Percentiles rank a stretch among this genome's conserved stretches.
Conservation (phyloP, 2,113 vertebrate species). For the Salminus brasiliensis region DNA sequence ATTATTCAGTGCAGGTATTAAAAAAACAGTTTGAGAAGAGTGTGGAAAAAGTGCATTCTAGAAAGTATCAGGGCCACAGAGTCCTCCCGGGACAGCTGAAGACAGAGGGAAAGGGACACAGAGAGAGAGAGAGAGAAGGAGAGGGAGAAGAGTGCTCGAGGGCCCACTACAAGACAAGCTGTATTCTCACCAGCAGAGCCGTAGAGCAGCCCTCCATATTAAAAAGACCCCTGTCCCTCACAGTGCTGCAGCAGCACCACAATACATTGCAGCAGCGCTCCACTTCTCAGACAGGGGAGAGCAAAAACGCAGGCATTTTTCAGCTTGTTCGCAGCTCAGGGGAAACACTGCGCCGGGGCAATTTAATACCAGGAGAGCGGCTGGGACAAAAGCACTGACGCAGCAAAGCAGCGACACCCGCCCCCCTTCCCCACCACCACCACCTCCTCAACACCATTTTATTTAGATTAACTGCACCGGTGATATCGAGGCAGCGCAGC, state of each 20-base stretch:
- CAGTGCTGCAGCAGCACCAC: conserved; percentile 15
- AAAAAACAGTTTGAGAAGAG: conserved; percentile 18
- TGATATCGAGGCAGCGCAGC: conserved; percentile 67
- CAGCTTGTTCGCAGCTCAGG: conserved; percentile 42
- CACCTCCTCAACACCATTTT: conserved; percentile 65
- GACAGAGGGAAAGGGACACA: conserved; percentile 15
- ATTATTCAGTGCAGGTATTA: conserved; percentile 14
- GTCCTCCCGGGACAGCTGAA: conserved; percentile 26
- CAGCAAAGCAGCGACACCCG: conserved; percentile 55
- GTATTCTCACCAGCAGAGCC: conserved; percentile 12
- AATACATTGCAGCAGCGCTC: conserved; percentile 33
- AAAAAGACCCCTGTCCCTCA: conserved; percentile 48
- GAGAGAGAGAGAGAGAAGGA: conserved; percentile 11
- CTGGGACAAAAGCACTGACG: conserved; percentile 69
- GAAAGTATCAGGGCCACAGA: conserved; percentile 32
- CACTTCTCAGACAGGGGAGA: conserved; percentile 1
- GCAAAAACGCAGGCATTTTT: conserved; percentile 44
- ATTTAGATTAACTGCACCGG: conserved; percentile 74
- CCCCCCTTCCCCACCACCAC: background rate
- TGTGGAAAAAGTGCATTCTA: conserved; percentile 34
- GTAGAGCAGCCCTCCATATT: conserved; percentile 42
- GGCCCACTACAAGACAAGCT: conserved; percentile 13
- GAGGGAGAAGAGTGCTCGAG: background rate
- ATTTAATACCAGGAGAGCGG: conserved; percentile 70
- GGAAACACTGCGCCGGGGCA: conserved; percentile 68